Evolutionary conservation across 2,888 invertebrate genomes (phyloP).

Genomic region (Apotomis capreana): DNA sequence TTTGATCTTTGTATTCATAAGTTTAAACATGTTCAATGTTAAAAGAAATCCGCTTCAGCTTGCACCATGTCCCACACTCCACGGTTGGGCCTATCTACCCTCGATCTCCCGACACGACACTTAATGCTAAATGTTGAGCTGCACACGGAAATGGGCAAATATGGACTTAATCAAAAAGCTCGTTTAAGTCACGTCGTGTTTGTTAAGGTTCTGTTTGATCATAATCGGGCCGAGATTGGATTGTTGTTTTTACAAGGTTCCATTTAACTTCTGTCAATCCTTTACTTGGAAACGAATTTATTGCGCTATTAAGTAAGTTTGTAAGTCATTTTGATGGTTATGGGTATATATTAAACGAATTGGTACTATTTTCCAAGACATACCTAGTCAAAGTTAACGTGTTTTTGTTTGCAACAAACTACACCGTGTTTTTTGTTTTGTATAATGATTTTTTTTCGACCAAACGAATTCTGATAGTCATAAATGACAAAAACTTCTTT

Average conservation of each 20-base stretch:
- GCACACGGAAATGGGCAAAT: slow-evolving; percentile 49
- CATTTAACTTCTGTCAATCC: not conserved
- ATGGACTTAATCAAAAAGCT: slow-evolving; percentile 41
- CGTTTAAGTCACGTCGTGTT: slow-evolving; percentile 39
- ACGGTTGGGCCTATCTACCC: slow-evolving; percentile 65
- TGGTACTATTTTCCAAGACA: too few species aligned
- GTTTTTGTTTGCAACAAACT: too few species aligned
- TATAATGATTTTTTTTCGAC: too few species aligned
- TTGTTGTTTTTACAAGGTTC: slow-evolving; percentile 8
- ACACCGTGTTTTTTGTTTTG: too few species aligned
- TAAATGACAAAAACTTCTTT: too few species aligned
- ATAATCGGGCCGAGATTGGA: slow-evolving; percentile 15
- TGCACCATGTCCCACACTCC: slow-evolving; percentile 2
- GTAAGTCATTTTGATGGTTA: not conserved
- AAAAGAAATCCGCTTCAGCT: slow-evolving; percentile 27
- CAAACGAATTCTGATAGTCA: too few species aligned
- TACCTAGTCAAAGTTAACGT: too few species aligned
- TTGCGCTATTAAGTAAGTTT: not conserved
- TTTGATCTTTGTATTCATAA: too few species aligned
- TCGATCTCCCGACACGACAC: slow-evolving; percentile 73
- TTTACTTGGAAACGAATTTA: not conserved
- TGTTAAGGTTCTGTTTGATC: slow-evolving; percentile 36
- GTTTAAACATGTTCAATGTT: too few species aligned
- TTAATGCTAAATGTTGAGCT: slow-evolving; percentile 56
- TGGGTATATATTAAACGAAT: too few species aligned